Conservation (phyloP, 2,113 vertebrate species). For the Athene noctua region DNA sequence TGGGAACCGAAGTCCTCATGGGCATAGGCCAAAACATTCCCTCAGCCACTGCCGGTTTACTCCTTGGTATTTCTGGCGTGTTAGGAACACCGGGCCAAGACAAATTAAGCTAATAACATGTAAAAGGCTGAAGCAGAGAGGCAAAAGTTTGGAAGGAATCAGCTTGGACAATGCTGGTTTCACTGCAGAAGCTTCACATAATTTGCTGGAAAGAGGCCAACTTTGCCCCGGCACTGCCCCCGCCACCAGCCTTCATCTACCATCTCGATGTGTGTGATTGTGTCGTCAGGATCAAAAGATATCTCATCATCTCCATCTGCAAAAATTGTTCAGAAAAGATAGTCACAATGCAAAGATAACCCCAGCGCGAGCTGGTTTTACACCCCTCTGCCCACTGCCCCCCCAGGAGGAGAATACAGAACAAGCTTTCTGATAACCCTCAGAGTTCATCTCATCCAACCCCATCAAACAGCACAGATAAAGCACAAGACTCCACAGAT, state of each 20-base stretch:
- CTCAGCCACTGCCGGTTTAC: neutral
- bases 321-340: neutral
- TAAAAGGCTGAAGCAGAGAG: neutral
- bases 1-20: neutral
- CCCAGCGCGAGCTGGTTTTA: neutral
- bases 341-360: neutral
- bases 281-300: slow-evolving; percentile 88
- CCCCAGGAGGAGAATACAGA: neutral
- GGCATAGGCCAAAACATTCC: neutral
- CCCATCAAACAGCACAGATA: neutral
- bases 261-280: slow-evolving; percentile 91
- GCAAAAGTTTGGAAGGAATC: neutral
- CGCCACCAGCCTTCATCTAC: slow-evolving; percentile 95
- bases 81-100: neutral
- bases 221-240: slow-evolving; percentile 78
- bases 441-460: neutral
- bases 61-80: neutral
- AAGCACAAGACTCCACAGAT: neutral
- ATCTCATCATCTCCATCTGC: slow-evolving; percentile 91
- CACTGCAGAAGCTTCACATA: slow-evolving; percentile 84
- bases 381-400: too few species aligned
- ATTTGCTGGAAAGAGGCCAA: slow-evolving; percentile 89
- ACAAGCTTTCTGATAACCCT: neutral
- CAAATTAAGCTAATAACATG: neutral
- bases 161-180: neutral